A percentile compares a stretch with the other conserved stretches of the same genome.
Conservation (phyloP, 2,113 vertebrate species). For the Nanger granti region DNA sequence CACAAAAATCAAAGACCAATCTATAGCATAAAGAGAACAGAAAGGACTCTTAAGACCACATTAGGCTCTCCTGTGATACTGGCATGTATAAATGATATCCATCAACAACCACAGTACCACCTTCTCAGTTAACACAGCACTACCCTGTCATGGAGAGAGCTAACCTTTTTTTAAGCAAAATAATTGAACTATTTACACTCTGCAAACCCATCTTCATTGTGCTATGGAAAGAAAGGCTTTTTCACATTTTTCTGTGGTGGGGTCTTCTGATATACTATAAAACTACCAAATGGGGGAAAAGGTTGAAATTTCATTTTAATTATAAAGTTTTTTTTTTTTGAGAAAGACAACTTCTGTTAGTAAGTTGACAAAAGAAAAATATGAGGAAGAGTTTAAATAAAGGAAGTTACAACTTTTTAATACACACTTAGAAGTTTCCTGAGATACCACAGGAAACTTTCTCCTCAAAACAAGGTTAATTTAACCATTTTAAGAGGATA, state of each 20-base stretch:
- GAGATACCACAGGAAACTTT: neutral
- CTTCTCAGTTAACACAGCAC: neutral
- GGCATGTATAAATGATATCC: neutral
- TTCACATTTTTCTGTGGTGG: neutral
- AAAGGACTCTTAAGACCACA: neutral
- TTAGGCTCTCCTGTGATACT: neutral
- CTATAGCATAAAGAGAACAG: neutral
- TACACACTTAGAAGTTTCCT: neutral
- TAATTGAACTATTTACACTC: neutral
- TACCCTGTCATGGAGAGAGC: neutral
- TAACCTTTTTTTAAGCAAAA: neutral
- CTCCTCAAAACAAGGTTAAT: neutral
- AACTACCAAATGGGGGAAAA: neutral
- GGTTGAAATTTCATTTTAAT: neutral
- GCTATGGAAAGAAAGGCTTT: neutral
- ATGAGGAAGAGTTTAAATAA: constrained; percentile 11
- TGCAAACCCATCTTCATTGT: neutral
- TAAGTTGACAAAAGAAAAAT: neutral
- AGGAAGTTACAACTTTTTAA: constrained; percentile 13
- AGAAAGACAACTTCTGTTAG: neutral
- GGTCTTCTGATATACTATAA: neutral
- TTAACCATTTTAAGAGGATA: neutral
- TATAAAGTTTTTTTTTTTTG: neutral
- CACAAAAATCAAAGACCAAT: neutral
- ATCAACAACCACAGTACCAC: neutral